These are phyloP conservation scores for Urosaurus nigricauda DNA, from an alignment of 2,797 vertebrate genomes.

Conservation along the genomic window DNA sequence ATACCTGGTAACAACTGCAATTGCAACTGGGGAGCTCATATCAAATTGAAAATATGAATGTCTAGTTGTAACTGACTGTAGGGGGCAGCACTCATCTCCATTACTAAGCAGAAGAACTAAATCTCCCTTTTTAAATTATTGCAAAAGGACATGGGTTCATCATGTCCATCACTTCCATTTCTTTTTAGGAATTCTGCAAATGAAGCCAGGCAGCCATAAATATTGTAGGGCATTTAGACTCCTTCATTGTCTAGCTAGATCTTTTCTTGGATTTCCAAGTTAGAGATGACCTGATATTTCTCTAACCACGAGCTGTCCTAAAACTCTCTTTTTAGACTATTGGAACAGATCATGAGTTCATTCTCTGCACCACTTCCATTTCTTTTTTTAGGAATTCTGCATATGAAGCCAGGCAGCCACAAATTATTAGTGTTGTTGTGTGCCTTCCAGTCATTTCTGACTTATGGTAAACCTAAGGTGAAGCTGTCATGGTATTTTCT, in stretches of 20 bases:
- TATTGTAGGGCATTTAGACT: too few species aligned
- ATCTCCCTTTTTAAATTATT: background rate
- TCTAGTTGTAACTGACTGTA: too few species aligned
- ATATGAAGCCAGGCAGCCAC: background rate
- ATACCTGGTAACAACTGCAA: background rate
- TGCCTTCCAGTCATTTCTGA: too few species aligned
- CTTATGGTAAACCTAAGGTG: too few species aligned
- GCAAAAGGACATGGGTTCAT: too few species aligned
- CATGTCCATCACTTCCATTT: background rate
- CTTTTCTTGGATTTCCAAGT: too few species aligned
- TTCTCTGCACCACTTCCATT: background rate
- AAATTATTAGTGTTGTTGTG: too few species aligned
- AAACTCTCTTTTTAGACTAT: background rate
- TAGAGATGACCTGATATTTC: too few species aligned
- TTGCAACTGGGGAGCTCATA: background rate
- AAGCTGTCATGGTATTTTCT: too few species aligned
- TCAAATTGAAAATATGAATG: background rate
- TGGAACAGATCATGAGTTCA: background rate
- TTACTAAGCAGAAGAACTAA: background rate
- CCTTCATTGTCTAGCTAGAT: too few species aligned
- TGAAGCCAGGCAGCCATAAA: too few species aligned
- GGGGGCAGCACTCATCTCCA: too few species aligned
- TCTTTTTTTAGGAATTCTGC: background rate
- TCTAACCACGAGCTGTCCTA: background rate
- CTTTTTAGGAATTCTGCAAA: background rate